A percentile compares a stretch with the other conserved stretches of the same genome.
phyloP scores from a whole-genome alignment of 2,113 vertebrate genomes.

The Xiphophorus couchianus region DNA sequence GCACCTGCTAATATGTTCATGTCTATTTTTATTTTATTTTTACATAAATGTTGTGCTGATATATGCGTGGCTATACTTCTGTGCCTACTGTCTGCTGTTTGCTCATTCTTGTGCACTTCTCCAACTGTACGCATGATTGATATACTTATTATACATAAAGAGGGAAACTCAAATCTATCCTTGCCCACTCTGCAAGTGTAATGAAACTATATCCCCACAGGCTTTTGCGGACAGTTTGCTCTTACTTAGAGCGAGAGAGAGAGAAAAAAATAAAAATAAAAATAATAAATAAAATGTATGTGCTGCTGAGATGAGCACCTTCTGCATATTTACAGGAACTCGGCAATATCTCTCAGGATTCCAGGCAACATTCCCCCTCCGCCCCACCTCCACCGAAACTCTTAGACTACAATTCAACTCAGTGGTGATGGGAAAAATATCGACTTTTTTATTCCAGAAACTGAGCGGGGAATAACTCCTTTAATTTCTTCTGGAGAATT shows the following conservation, averaged over 20 bases:
- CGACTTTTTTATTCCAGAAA: constrained; percentile 8
- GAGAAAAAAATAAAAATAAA: neutral
- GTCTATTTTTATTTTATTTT: neutral
- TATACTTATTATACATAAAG: constrained; percentile 37
- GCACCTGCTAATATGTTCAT: neutral
- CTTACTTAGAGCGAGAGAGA: constrained; percentile 32
- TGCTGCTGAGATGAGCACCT: constrained; percentile 49
- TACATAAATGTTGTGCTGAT: neutral
- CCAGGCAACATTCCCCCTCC: constrained; percentile 3
- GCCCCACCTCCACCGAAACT: neutral
- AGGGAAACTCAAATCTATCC: constrained; percentile 31
- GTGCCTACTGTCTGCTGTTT: constrained; percentile 6
- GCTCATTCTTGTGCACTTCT: constrained; percentile 2
- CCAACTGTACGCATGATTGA: constrained; percentile 42
- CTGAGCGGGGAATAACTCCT: constrained; percentile 3
- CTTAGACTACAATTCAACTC: constrained; percentile 6
- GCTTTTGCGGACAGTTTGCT: constrained; percentile 44
- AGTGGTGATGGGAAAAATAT: constrained; percentile 9
- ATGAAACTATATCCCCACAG: constrained; percentile 54
- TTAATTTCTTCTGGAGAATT: neutral
- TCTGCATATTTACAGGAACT: constrained; percentile 37
- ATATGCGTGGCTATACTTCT: neutral
- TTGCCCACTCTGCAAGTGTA: constrained; percentile 57
- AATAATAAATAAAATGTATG: constrained; percentile 8
- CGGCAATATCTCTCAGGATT: constrained; percentile 51